Evolutionary conservation across 2,888 invertebrate genomes (phyloP).

Genomic region (Drosophila prostipennis): DNA sequence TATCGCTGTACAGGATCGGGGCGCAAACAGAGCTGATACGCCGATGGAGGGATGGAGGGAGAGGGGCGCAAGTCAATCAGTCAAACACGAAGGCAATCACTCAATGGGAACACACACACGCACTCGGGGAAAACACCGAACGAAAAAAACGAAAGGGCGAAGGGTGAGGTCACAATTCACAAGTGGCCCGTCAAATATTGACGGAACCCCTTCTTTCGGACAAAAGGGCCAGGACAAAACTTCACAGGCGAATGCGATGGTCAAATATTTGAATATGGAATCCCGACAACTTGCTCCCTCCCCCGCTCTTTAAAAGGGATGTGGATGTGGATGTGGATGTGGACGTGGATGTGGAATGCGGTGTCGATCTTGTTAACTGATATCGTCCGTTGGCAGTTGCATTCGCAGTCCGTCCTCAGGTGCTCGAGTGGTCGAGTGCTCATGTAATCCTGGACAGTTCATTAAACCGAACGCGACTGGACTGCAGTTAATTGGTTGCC

Average conservation of each 20-base stretch:
- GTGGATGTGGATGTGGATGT: slow-evolving; percentile 14
- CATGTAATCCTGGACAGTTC: slow-evolving; percentile 46
- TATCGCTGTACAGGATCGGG: slow-evolving; percentile 58
- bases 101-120: slow-evolving; percentile 58
- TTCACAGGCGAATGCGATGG: slow-evolving; percentile 62
- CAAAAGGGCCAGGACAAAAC: slow-evolving; percentile 40
- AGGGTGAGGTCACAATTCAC: slow-evolving; percentile 38
- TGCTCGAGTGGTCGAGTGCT: slow-evolving; percentile 21
- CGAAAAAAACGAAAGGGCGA: background rate
- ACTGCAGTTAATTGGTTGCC: slow-evolving; percentile 42
- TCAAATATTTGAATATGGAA: slow-evolving; percentile 62
- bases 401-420: slow-evolving; percentile 3
- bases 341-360: slow-evolving; percentile 34
- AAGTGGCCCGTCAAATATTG: slow-evolving; percentile 69
- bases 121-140: background rate
- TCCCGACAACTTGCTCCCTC: background rate
- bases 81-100: slow-evolving; percentile 60
- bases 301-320: slow-evolving; percentile 11
- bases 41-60: background rate
- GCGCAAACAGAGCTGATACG: slow-evolving; percentile 34
- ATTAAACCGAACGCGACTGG: slow-evolving; percentile 42
- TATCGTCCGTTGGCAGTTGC: slow-evolving; percentile 31
- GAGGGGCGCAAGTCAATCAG: slow-evolving; percentile 51
- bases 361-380: slow-evolving; percentile 43
- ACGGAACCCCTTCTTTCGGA: slow-evolving; percentile 60